These are phyloP conservation scores for Orycteropus afer DNA, from an alignment of 2,113 vertebrate species.

Conservation along the genomic window DNA sequence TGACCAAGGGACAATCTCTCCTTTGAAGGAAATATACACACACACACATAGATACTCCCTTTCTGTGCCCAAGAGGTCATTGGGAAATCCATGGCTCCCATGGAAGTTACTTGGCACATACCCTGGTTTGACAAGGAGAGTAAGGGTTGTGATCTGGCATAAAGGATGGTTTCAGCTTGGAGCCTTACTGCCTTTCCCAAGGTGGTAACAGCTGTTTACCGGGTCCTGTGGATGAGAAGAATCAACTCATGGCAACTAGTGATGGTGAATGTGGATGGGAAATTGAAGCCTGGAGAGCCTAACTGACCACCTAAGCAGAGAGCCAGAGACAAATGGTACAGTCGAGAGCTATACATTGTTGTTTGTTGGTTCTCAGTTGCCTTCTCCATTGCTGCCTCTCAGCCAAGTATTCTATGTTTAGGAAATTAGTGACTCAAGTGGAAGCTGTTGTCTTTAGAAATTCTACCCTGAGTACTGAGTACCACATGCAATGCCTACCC, in stretches of 20 bases:
- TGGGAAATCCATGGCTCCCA: background rate
- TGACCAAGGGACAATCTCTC: background rate
- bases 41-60: background rate
- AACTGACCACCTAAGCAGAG: background rate
- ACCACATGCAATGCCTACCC: fast-evolving
- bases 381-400: background rate
- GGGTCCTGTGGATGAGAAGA: background rate
- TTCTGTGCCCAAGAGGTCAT: background rate
- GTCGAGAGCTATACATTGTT: fast-evolving
- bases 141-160: fast-evolving
- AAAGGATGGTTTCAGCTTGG: background rate
- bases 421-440: background rate
- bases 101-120: background rate
- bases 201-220: background rate
- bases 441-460: background rate
- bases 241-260: background rate
- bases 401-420: background rate
- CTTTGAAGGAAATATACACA: background rate
- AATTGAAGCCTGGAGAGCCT: background rate
- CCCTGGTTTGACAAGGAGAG: background rate
- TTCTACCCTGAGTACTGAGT: background rate
- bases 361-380: background rate
- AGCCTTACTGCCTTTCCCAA: background rate
- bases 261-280: background rate
- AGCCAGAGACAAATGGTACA: background rate